Evolutionary conservation across 92 coral and sea anemone genomes (phyloP).

Genomic region (Phenganax stokvisi): DNA sequence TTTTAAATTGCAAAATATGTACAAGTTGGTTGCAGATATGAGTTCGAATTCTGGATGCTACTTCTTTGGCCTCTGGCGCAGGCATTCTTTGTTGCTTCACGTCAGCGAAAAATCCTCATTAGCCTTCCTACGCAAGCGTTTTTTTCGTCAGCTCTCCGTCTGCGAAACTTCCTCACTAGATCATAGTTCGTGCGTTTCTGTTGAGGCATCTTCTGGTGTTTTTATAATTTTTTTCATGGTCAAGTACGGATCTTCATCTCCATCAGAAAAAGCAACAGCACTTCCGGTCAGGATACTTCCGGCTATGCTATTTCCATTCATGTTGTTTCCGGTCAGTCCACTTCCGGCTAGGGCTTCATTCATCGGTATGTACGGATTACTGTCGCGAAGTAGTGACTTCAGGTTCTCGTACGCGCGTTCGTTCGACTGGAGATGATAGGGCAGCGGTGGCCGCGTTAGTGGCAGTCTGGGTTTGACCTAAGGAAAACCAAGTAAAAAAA

Average conservation of each 20-base stretch:
- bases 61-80: too few relatives aligned
- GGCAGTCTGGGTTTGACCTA: constrained; percentile 13
- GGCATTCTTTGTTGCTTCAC: neutral
- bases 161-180: too few relatives aligned
- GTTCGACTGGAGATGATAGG: neutral
- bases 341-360: constrained; percentile 24
- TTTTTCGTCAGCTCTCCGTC: neutral
- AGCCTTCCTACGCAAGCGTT: neutral
- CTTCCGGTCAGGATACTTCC: constrained; percentile 15
- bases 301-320: neutral
- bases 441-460: neutral
- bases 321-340: neutral
- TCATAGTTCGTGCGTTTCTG: neutral
- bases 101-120: neutral
- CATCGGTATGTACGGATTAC: constrained; percentile 28
- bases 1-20: neutral
- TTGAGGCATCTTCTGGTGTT: neutral
- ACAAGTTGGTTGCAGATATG: neutral
- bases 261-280: neutral
- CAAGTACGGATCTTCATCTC: constrained; percentile 12
- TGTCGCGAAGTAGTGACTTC: constrained; percentile 16
- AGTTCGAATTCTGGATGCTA: neutral
- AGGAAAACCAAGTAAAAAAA: neutral
- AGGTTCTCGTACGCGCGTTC: constrained; percentile 14
- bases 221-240: constrained; percentile 23